Conservation (phyloP, 37 sponge, comb jelly and placozoan species). For the Cladorhizidae sp. region DNA sequence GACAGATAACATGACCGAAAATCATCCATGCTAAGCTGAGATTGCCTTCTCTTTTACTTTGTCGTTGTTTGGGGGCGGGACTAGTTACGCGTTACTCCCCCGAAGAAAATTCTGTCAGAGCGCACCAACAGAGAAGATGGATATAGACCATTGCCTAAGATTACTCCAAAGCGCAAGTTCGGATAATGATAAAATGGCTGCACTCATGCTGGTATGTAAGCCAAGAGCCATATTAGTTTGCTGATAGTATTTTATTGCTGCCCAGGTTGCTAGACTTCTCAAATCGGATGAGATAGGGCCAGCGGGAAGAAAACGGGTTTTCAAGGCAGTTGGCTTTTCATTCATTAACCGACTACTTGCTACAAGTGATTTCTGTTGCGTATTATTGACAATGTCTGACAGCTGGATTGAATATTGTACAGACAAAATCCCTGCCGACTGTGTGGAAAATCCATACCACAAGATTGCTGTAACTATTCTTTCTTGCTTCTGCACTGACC, state of each 20-base stretch:
- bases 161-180: conserved; percentile 44
- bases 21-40: conserved; percentile 22
- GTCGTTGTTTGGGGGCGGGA: too few relatives aligned
- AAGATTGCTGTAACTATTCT: conserved; percentile 73
- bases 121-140: conserved; percentile 37
- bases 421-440: conserved; percentile 42
- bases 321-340: conserved; percentile 74
- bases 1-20: conserved; percentile 22
- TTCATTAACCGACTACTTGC: conserved; percentile 76
- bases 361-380: conserved; percentile 28
- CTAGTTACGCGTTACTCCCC: too few relatives aligned
- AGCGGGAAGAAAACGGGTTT: conserved; percentile 53
- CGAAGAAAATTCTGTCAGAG: too few relatives aligned
- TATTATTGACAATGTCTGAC: too few relatives aligned
- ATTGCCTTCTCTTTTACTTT: too few relatives aligned
- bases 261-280: conserved; percentile 62
- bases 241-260: not conserved
- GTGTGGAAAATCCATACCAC: conserved; percentile 54
- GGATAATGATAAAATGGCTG: conserved; percentile 81
- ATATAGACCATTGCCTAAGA: conserved; percentile 33
- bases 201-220: conserved; percentile 72
- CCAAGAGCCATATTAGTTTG: not conserved
- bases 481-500: conserved; percentile 83
- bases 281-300: conserved; percentile 40
- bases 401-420: not conserved